These are phyloP conservation scores for Hemiscyllium ocellatum DNA, from an alignment of 2,113 vertebrate species.

Conservation along the genomic window DNA sequence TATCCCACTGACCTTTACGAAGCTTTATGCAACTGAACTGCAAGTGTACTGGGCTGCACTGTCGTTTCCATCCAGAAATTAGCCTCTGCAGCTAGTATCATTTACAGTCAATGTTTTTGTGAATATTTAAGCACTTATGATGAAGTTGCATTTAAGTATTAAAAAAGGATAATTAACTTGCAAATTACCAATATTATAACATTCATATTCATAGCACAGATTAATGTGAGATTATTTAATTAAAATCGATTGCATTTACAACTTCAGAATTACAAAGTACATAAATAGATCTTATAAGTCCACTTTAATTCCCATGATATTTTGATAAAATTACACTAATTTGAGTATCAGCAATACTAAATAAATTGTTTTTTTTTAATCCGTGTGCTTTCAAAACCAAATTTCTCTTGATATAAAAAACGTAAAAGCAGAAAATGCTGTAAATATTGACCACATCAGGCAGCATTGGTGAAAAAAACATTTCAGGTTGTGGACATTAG, in stretches of 20 bases:
- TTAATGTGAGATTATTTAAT: neutral
- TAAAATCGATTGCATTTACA: neutral
- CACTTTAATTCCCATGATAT: neutral
- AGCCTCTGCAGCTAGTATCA: neutral
- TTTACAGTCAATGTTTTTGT: conserved; percentile 15
- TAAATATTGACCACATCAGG: neutral
- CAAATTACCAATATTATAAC: neutral
- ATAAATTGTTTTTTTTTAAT: neutral
- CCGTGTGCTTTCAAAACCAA: neutral
- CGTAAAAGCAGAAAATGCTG: neutral
- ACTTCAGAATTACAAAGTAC: neutral
- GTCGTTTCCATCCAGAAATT: neutral
- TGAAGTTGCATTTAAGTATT: neutral
- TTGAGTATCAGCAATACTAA: neutral
- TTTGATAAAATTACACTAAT: neutral
- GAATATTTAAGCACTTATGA: neutral
- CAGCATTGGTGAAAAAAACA: neutral
- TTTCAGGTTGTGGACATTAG: neutral
- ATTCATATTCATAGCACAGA: neutral
- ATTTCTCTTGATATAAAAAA: neutral
- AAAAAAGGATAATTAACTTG: conserved; percentile 22
- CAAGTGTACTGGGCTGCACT: neutral
- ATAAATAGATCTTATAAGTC: neutral
- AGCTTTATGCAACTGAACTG: conserved; percentile 8
- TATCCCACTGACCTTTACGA: neutral